phyloP scores from a whole-genome alignment of 1,140 invertebrate species.

The Onthophagus taurus region DNA sequence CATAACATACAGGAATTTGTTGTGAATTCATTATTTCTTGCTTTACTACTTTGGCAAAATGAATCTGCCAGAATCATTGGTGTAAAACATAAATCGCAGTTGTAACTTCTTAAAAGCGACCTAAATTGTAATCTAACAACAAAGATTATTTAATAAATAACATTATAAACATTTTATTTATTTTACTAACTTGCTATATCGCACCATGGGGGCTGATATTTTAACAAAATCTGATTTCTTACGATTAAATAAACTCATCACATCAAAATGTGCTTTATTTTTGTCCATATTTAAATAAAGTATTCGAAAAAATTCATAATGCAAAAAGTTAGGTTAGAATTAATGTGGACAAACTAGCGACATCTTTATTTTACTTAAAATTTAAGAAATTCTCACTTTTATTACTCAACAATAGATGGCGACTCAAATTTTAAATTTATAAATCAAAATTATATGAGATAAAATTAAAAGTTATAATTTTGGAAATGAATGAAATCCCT shows the following conservation, averaged over 20 bases:
- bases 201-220: conserved; percentile 91
- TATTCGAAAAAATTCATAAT: too few relatives aligned
- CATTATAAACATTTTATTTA: not conserved
- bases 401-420: too few relatives aligned
- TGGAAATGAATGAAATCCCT: too few relatives aligned
- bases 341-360: too few relatives aligned
- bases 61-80: conserved; percentile 95
- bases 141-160: conserved; percentile 10
- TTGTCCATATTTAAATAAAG: not conserved
- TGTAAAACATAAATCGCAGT: conserved; percentile 84
- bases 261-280: conserved; percentile 31
- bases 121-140: conserved; percentile 72
- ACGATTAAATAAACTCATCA: conserved; percentile 55
- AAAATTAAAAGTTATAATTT: too few relatives aligned
- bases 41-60: conserved; percentile 81
- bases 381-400: too few relatives aligned
- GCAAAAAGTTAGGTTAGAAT: too few relatives aligned
- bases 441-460: too few relatives aligned
- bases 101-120: conserved; percentile 69
- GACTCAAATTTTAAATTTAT: too few relatives aligned
- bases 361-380: too few relatives aligned
- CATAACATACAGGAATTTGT: conserved; percentile 51
- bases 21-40: conserved; percentile 79
- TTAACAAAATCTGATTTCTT: conserved; percentile 58
- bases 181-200: conserved; percentile 77